Evolutionary conservation across 2,113 vertebrate species (phyloP).

Genomic region (Dromiciops gliroides): DNA sequence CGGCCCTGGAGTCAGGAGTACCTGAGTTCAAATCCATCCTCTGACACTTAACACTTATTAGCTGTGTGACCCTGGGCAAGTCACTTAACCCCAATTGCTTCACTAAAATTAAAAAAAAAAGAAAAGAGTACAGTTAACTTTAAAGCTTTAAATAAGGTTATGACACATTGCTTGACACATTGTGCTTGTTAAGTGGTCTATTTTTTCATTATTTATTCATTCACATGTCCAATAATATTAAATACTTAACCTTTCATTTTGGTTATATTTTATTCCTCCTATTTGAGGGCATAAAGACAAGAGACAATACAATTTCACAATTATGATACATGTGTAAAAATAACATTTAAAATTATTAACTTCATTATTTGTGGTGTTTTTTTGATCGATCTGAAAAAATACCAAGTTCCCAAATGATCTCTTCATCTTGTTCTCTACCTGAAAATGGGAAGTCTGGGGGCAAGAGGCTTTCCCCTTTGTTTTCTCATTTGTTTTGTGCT

Average conservation of each 20-base stretch:
- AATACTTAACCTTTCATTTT: neutral
- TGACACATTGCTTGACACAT: neutral
- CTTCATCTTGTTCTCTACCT: neutral
- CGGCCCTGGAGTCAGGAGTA: too few relatives aligned
- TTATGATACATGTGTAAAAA: neutral
- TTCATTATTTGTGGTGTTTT: neutral
- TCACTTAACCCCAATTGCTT: too few relatives aligned
- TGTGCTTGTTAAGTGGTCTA: neutral
- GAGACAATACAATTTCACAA: neutral
- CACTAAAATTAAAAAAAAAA: too few relatives aligned
- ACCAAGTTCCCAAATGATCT: neutral
- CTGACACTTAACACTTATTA: too few relatives aligned
- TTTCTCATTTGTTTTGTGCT: conserved; percentile 45
- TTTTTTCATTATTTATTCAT: neutral
- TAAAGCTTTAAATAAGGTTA: neutral
- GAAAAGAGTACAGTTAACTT: neutral
- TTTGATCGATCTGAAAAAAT: conserved; percentile 22
- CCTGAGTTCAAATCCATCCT: too few relatives aligned
- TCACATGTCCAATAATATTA: neutral
- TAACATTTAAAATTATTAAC: neutral
- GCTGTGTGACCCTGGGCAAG: too few relatives aligned
- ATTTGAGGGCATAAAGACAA: neutral
- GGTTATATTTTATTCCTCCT: neutral
- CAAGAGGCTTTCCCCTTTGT: neutral
- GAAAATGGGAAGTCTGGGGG: neutral